Evolutionary conservation across 1,140 invertebrate genomes (phyloP).

Genomic region (Agrilus planipennis): DNA sequence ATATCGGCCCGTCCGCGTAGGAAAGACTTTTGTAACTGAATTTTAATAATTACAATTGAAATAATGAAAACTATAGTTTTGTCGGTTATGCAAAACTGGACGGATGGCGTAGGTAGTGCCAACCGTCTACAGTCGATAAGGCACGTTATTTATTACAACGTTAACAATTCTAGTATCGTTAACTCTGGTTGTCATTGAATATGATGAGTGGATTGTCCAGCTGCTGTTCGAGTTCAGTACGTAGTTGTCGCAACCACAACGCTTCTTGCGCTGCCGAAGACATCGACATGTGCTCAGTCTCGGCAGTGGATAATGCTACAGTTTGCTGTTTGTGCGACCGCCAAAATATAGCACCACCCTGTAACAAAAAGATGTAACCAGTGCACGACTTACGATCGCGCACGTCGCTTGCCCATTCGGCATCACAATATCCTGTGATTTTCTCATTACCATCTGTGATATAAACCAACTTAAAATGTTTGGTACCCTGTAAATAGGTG

Average conservation of each 20-base stretch:
- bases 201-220: background rate
- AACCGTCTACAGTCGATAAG: no score
- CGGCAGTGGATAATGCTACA: slow-evolving; percentile 30
- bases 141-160: no score
- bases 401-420: slow-evolving; percentile 25
- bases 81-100: no score
- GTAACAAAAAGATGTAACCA: slow-evolving; percentile 24
- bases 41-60: no score
- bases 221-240: slow-evolving; percentile 11
- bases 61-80: no score
- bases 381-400: slow-evolving; percentile 20
- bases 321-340: slow-evolving; percentile 27
- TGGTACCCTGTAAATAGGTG: slow-evolving; percentile 31
- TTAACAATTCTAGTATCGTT: no score
- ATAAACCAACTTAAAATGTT: background rate
- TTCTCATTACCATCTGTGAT: background rate
- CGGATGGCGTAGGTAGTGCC: no score
- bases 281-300: slow-evolving; percentile 30
- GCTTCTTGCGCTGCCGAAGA: slow-evolving; percentile 18
- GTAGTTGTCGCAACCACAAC: slow-evolving; percentile 22
- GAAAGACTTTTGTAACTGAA: no score
- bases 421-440: slow-evolving; percentile 21
- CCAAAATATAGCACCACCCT: slow-evolving; percentile 27
- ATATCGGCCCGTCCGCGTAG: no score
- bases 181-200: background rate